Percentiles rank a stretch among this genome's conserved stretches.
phyloP scores from a whole-genome alignment of 2,113 vertebrate genomes.

The Nothoprocta pentlandii region DNA sequence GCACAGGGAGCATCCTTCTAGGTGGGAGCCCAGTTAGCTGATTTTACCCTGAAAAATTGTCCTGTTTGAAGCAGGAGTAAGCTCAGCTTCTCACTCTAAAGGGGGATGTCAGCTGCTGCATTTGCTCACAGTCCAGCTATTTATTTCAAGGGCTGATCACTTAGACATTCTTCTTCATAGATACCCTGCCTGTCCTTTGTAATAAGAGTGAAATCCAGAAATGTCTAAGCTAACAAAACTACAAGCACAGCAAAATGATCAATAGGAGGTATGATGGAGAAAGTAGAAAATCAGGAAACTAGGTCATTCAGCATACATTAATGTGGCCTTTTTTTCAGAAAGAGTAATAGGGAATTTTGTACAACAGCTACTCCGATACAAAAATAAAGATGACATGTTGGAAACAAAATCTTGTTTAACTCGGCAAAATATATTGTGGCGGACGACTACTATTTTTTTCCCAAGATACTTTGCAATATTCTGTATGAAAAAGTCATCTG shows the following conservation, averaged over 20 bases:
- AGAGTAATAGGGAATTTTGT: neutral
- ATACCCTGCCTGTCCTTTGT: neutral
- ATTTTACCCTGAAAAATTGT: neutral
- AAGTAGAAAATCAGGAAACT: conserved; percentile 28
- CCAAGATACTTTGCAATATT: neutral
- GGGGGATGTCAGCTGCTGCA: neutral
- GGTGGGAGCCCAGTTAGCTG: neutral
- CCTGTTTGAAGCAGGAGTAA: neutral
- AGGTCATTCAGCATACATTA: neutral
- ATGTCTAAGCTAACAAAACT: neutral
- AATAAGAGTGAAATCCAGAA: neutral
- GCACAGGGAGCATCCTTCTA: neutral
- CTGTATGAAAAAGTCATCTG: neutral
- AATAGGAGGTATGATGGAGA: neutral
- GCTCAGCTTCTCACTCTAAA: neutral
- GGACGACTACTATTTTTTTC: neutral
- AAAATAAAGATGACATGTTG: neutral
- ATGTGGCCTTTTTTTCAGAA: neutral
- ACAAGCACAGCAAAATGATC: neutral
- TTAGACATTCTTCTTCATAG: neutral
- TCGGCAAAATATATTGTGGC: neutral
- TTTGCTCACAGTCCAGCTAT: neutral
- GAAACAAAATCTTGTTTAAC: neutral
- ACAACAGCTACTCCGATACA: neutral
- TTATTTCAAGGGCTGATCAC: neutral